Conservation (phyloP, 2,797 vertebrate genomes). For the Semotilus atromaculatus region DNA sequence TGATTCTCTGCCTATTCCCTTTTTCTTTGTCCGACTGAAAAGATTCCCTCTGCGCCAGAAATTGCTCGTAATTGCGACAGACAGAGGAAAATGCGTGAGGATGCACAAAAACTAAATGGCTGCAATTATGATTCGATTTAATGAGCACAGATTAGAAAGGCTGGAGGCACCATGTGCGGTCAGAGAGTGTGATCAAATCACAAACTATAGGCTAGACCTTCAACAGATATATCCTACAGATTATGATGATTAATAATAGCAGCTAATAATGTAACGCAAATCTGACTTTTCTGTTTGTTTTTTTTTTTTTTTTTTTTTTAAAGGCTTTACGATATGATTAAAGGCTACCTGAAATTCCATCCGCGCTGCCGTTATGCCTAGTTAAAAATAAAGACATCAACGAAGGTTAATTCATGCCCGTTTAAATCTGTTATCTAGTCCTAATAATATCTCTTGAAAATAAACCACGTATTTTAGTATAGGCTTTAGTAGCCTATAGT, state of each 20-base stretch:
- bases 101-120: slow-evolving; percentile 94
- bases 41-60: slow-evolving; percentile 90
- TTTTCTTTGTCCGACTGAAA: slow-evolving; percentile 93
- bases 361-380: not conserved
- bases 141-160: slow-evolving; percentile 65
- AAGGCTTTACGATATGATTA: not conserved
- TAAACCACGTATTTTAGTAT: too few relatives aligned
- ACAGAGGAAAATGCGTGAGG: slow-evolving; percentile 91
- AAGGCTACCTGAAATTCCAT: not conserved
- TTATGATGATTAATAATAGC: slow-evolving; percentile 59
- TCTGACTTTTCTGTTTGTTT: not conserved
- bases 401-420: not conserved
- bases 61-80: slow-evolving; percentile 93
- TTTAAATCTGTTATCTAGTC: not conserved
- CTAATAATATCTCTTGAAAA: not conserved
- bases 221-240: slow-evolving; percentile 54
- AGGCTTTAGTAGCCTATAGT: too few relatives aligned
- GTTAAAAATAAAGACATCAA: not conserved
- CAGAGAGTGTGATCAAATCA: slow-evolving; percentile 5
- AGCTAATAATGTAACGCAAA: not conserved
- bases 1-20: slow-evolving; percentile 82
- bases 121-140: slow-evolving; percentile 94
- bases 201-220: slow-evolving; percentile 48
- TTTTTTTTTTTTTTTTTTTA: not conserved
- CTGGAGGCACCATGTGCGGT: slow-evolving; percentile 14